Evolutionary conservation across 2,113 vertebrate species (phyloP), one percentile per base, ranked within the genome.

Genomic region (Eurystomus gularis): DNA sequence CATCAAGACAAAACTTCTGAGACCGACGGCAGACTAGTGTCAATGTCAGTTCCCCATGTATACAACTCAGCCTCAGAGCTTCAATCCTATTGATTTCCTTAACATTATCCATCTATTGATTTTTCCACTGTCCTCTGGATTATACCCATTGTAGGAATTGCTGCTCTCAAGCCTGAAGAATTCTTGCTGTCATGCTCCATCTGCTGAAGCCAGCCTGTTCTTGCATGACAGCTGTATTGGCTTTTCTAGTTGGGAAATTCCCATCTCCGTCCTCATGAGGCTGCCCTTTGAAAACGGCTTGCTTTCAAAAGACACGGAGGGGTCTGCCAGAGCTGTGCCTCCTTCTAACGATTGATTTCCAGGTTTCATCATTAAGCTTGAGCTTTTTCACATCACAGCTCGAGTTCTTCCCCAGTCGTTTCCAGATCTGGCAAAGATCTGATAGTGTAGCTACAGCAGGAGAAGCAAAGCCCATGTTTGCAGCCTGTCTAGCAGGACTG

Each of bases 221-320:
- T 95, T 93, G 52, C 55, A 31, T 61, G 92, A 83, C 71, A 86
- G 55, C 82, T 81, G 68, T 72, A n/a, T 5, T 88, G 68, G 44
- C 87, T 95, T 94, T 91, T 90, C 81, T 87, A 58, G 51, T 26
- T 57, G 51, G 69, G 77, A 82, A 85, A 61, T 91, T 87, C 88
- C 81, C 80, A 49, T 57, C 68, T 89, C 77, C 37, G 31, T 81
- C 86, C 66, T 65, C 77, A 11, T 8, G 61, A 71, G 81, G 61
- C 92, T 94, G 83, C 33, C 48, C 77, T 88, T 72, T 72, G 80
- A 10, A 71, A 72, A 71, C 1, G 1, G 23, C 48, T 88, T 80
- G 24, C 64, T 87, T 94, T 71, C 54, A 48, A 44, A 76, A 49
- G 80, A n/a, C 60, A 70, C 7, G 0, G 23, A 94, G 66, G 10